Conservation (phyloP, 2,797 vertebrate species). For the Tamandua tetradactyla region DNA sequence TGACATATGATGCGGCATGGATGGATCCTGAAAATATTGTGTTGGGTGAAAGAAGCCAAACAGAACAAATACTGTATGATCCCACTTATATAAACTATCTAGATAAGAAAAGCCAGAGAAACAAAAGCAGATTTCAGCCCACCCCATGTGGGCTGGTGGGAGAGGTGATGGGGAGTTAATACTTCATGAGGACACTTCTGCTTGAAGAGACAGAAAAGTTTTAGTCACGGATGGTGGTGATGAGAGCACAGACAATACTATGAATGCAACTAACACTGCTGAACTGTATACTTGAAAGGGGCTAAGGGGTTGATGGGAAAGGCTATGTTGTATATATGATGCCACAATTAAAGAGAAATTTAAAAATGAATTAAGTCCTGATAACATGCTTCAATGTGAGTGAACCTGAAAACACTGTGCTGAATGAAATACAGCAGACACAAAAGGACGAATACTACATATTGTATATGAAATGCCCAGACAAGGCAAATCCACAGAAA, state of each 20-base stretch:
- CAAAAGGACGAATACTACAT: not conserved
- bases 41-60: not conserved
- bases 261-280: too few species aligned
- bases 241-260: too few species aligned
- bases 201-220: too few species aligned
- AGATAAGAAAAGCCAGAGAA: not conserved
- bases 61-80: not conserved
- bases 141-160: too few species aligned
- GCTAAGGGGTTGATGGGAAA: too few species aligned
- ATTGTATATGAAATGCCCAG: not conserved
- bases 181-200: too few species aligned
- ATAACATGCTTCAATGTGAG: rapidly evolving
- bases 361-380: not conserved
- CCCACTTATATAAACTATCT: not conserved
- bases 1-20: rapidly evolving
- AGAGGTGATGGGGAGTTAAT: too few species aligned
- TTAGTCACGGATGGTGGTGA: too few species aligned
- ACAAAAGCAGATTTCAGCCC: too few species aligned
- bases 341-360: too few species aligned
- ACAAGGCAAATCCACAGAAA: not conserved
- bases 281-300: too few species aligned
- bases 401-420: not conserved
- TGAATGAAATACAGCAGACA: not conserved
- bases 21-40: not conserved
- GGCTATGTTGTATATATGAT: too few species aligned